Evolutionary conservation across 2,797 vertebrate genomes (phyloP), one percentile per base, ranked within the genome.

Genomic region (Pitangus sulphuratus): DNA sequence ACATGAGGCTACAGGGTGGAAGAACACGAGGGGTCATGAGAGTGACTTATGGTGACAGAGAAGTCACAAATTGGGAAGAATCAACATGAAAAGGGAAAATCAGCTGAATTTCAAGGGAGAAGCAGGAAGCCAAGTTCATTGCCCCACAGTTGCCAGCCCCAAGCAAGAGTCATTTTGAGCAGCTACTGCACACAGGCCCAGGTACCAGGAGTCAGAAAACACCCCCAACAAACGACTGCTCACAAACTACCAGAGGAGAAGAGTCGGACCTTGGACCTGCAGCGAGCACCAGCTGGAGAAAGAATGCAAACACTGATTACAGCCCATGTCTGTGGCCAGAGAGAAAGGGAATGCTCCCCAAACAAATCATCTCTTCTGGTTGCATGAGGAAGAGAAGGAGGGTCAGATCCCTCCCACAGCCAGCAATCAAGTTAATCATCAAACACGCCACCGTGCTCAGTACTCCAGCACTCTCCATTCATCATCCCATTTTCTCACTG

Each of bases 291-390:
- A 54, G 8, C 72, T 81, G 81, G 64, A 91, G 58, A 66, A 87
- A 60, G 65, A 93, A 90, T 19, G 66, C 50, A 81, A 90, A 84
- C 72, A 56, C 5, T 68, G 91, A 92, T 81, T 93, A 78, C 61
- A 51, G 54, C n/a, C 64, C 24, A 9, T 3, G 3, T n/a, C 68
- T 85, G 44, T 30, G 61, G 53, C 40, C 68, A 86, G 54, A 72
- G 35, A 86, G 64, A 87, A 93, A 80, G 68, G 48, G 68, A 94
- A 80, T 12, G 45, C 14, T 80, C 56, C 76, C 50, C 71, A 79
- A 42, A 33, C 4, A 2, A 93, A 88, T 44, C 35, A 78, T 18
- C 62, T 48, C 57, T 83, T 69, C 64, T 40, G 48, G 57, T 0
- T 69, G 31, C 56, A 56, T 19, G 54, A 75, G 53, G 71, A 89